Evolutionary conservation across 2,113 vertebrate genomes (phyloP).

Genomic region (Hiodon alosoides): DNA sequence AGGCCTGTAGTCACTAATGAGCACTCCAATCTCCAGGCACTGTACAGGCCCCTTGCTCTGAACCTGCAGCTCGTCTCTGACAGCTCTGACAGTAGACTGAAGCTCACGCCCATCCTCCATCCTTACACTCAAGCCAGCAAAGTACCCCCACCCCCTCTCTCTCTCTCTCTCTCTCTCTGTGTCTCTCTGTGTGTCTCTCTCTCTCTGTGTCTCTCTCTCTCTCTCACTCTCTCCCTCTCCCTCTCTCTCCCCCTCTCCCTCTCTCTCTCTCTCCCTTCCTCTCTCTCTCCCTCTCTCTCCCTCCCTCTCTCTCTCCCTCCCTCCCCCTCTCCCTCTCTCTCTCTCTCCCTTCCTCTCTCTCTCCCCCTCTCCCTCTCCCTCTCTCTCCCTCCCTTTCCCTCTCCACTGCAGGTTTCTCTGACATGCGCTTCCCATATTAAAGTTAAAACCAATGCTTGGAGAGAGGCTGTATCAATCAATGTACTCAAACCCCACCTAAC

Average conservation of each 20-base stretch:
- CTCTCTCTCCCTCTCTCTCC: background rate
- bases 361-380: too few relatives aligned
- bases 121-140: too few relatives aligned
- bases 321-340: slow-evolving; percentile 11
- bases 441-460: too few relatives aligned
- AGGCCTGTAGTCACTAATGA: slow-evolving; percentile 1
- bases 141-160: background rate
- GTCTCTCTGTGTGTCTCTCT: background rate
- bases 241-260: background rate
- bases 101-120: background rate
- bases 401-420: too few relatives aligned
- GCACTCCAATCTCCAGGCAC: background rate
- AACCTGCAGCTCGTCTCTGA: background rate
- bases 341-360: background rate
- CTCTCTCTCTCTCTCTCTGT: slow-evolving; percentile 1
- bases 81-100: slow-evolving; percentile 6
- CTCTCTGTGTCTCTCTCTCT: slow-evolving; percentile 4
- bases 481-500: too few relatives aligned
- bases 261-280: background rate
- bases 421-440: too few relatives aligned
- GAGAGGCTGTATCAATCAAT: too few relatives aligned
- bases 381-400: too few relatives aligned
- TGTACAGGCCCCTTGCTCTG: too few relatives aligned
- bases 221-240: too few relatives aligned
- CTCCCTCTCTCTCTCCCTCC: background rate